Evolutionary conservation across 2,113 vertebrate species (phyloP), one percentile per base, ranked within the genome.

Genomic region (Hippopotamus amphibius): DNA sequence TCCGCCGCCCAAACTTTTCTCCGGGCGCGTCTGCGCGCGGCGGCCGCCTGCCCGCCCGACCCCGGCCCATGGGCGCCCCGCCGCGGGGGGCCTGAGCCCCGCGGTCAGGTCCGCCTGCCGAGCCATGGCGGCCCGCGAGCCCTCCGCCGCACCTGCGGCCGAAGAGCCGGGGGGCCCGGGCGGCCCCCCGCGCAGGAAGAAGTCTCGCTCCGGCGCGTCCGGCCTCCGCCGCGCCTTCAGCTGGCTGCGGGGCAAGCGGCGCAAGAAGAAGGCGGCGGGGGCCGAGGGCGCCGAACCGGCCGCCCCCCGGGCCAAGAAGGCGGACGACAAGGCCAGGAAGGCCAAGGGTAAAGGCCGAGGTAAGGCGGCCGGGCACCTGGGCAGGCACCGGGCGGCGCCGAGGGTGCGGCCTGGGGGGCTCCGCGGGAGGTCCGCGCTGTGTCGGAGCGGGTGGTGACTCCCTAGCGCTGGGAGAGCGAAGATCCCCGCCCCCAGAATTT

Each of bases 211-310:
- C 63, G 97, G 98, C 1, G 98, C 98, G 26, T 98, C 99, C 82
- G 98, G 99, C 88, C 97, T 99, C 94, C 99, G 99, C 76, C 98
- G 99, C 65, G 99, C 99, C 33, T 98, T 99, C 97, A 99, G 99
- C 98, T 99, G 99, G 99, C 93, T 99, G 63, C 99, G 99, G 96
- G 99, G 99, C 82, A 99, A 98, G 90, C 98, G 98, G 92, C 98
- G 97, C 97, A 99, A 98, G 98, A 99, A 98, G 97, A 98, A 96
- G 92, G 33, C 97, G 11, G 87, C 92, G 22, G 97, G 69, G 11
- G 98, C 96, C 2, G 96, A 98, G 97, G 80, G 96, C 71, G n/a
- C 97, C 90, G 68, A 95, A 95, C 17, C 89, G 9, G 80, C 95
- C 8, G 71, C 95, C 97, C 76, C 94, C 57, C 96, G 97, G 83